Conservation (phyloP, 2,888 invertebrate genomes). For the Scaeva pyrastri region DNA sequence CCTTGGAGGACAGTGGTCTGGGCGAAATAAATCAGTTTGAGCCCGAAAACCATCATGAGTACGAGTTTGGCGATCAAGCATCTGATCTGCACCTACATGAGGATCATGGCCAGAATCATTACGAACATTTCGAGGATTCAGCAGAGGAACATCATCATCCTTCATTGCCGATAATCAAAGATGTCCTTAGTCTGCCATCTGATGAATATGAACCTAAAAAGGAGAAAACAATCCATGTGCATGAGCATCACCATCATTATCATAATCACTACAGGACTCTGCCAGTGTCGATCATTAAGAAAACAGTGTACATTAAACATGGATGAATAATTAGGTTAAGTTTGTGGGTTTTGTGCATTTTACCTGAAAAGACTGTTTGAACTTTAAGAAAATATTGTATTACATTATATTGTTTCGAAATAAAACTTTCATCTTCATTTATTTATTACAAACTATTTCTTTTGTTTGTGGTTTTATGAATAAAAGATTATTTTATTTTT, state of each 20-base stretch:
- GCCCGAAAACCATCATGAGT: conserved; percentile 3
- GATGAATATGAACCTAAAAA: conserved; percentile 35
- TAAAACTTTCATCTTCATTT: neutral
- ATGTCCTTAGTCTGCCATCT: conserved; percentile 15
- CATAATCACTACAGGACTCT: conserved; percentile 58
- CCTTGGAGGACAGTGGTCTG: conserved; percentile 38
- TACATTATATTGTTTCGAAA: neutral
- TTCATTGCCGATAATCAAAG: neutral
- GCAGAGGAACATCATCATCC: conserved; percentile 35
- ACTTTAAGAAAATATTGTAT: neutral
- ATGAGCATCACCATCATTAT: conserved; percentile 68
- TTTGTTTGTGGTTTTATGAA: neutral
- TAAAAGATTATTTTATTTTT: too few relatives aligned
- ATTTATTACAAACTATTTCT: neutral
- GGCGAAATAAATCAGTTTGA: conserved; percentile 26
- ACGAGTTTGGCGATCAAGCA: conserved; percentile 39
- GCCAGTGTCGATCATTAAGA: conserved; percentile 65
- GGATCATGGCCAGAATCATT: conserved; percentile 47
- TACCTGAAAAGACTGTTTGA: conserved; percentile 12
- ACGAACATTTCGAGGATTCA: conserved; percentile 57
- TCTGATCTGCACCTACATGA: conserved; percentile 46
- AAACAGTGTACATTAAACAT: conserved; percentile 59
- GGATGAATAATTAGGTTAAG: conserved; percentile 15
- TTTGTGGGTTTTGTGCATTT: neutral
- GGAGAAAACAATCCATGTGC: conserved; percentile 53